Evolutionary conservation across 2,888 invertebrate genomes (phyloP), one percentile per base, ranked within the genome.

Genomic region (Patella depressa): DNA sequence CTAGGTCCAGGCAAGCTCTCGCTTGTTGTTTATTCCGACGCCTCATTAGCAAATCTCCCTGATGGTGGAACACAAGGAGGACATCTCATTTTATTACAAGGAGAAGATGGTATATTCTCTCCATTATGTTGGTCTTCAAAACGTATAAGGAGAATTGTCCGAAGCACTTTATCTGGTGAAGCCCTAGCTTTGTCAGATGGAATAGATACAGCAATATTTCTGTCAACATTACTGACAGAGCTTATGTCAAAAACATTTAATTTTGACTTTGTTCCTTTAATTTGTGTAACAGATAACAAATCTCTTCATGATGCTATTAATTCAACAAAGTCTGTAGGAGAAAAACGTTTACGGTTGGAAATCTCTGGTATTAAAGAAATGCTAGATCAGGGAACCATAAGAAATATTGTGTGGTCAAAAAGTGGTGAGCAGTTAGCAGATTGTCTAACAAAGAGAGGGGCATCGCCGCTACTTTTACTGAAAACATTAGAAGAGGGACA

Each of bases 361-460:
- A 65, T 65, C n/a, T 65, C 65, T 11, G 65, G 65, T 65, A 65
- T 65, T 12, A 65, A 65, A 65, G 65, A 65, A 65, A 19, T 65
- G 65, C 9, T 65, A 65, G 65, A 65, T 65, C n/a, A 65, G n/a
- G 5, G 24, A 24, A 24, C 24, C 24, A 24, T 65, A 65, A 65
- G 14, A 24, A 3, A 65, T 24, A 65, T 65, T 15, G 24, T 65
- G n/a, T 65, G 24, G 65, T 65, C 65, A 24, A 24, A 65, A 24
- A 65, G 19, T 24, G 24, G 65, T 65, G 24, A 65, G 24, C 65
- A 65, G 65, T 65, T 65, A 12, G 65, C 65, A 11, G 65, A 24
- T 15, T n/a, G n/a, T 65, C 4, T 65, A 65, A 65, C n/a, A 65
- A 19, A 65, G 65, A 65, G 24, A 4, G 19, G 65, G 24, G 65